A percentile compares a stretch with the other conserved stretches of the same genome.
phyloP scores from a whole-genome alignment of 1,140 invertebrate species.

The Caenorhabditis tropicalis region DNA sequence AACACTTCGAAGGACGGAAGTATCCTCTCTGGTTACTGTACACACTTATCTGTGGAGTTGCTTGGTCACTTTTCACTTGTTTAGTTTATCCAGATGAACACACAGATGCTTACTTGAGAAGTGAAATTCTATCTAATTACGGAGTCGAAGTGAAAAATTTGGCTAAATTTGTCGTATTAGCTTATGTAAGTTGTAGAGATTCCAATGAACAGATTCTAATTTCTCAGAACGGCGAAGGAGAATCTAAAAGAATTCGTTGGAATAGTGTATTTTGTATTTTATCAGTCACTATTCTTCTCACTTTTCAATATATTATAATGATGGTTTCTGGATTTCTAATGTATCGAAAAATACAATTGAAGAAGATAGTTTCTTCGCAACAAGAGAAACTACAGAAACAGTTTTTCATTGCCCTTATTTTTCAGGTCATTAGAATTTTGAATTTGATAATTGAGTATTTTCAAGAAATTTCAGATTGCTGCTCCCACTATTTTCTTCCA shows the following conservation, averaged over 20 bases:
- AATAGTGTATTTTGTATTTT: background rate
- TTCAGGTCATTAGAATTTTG: background rate
- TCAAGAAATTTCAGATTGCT: background rate
- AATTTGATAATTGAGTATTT: background rate
- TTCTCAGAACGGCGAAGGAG: background rate
- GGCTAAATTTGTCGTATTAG: background rate
- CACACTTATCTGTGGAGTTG: background rate
- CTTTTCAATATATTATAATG: background rate
- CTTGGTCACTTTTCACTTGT: background rate
- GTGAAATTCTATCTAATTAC: background rate
- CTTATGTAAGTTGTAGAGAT: background rate
- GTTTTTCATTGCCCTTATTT: background rate
- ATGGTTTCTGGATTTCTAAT: background rate
- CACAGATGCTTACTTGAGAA: background rate
- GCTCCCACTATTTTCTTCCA: background rate
- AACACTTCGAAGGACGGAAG: background rate
- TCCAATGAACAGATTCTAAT: background rate
- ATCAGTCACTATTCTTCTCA: background rate
- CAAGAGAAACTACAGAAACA: background rate
- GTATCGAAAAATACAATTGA: background rate
- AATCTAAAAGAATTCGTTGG: background rate
- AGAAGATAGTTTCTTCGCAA: background rate
- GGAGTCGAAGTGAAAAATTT: background rate
- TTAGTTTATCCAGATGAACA: background rate
- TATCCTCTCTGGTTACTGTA: background rate